Percentiles rank a stretch among this genome's conserved stretches.
Evolutionary conservation across 1,140 invertebrate genomes (phyloP).

Genomic region (Leucophenga varia): DNA sequence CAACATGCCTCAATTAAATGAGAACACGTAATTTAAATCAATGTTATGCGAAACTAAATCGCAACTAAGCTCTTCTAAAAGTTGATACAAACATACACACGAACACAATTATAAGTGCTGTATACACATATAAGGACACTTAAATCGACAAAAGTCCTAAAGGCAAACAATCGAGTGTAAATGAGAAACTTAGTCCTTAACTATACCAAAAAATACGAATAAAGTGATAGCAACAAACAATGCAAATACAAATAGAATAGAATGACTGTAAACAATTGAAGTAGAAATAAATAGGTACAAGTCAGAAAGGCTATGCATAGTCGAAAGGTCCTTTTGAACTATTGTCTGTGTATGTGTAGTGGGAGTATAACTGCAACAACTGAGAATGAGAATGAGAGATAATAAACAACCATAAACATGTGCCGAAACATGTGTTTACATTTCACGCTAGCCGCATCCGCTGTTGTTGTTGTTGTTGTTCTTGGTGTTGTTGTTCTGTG

Average conservation of each 20-base stretch:
- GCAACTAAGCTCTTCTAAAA: slow-evolving; percentile 51
- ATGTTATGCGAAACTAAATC: slow-evolving; percentile 45
- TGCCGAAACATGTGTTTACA: slow-evolving; percentile 33
- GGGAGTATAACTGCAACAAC: neutral
- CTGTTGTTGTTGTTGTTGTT: slow-evolving; percentile 19
- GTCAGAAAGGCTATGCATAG: too few relatives aligned
- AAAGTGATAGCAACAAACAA: slow-evolving; percentile 42
- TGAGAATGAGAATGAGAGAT: neutral
- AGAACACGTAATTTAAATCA: slow-evolving; percentile 54
- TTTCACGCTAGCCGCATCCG: slow-evolving; percentile 34
- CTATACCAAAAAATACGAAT: too few relatives aligned
- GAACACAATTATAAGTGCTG: too few relatives aligned
- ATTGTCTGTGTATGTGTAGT: slow-evolving; percentile 15
- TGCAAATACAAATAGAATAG: too few relatives aligned
- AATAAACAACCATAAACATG: slow-evolving; percentile 6
- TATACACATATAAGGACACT: slow-evolving; percentile 29
- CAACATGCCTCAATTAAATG: slow-evolving; percentile 42
- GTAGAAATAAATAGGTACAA: too few relatives aligned
- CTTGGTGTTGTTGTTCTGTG: slow-evolving; percentile 9
- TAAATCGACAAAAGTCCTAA: slow-evolving; percentile 51
- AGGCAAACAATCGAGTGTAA: slow-evolving; percentile 55
- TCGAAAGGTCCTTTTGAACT: slow-evolving; percentile 15
- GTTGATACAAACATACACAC: slow-evolving; percentile 17
- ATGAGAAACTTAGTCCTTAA: slow-evolving; percentile 50
- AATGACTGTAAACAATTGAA: too few relatives aligned